Evolutionary conservation across 2,797 vertebrate genomes (phyloP).

Genomic region (Pseudomugil gertrudae): DNA sequence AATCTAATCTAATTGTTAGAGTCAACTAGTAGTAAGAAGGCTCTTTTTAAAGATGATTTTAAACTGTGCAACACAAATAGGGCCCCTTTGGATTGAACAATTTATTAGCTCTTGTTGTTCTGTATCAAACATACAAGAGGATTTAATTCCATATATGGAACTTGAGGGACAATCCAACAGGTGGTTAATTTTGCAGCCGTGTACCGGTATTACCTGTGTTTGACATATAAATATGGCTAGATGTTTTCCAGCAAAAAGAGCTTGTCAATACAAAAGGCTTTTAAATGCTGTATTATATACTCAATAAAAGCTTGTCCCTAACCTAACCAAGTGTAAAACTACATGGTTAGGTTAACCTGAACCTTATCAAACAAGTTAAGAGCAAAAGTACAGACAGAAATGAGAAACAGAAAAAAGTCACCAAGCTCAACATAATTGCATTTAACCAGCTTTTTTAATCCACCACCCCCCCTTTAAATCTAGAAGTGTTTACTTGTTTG

Average conservation of each 20-base stretch:
- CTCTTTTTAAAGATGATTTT: background rate
- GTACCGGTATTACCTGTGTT: too few species aligned
- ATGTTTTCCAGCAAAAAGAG: background rate
- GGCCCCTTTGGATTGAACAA: background rate
- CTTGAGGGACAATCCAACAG: too few species aligned
- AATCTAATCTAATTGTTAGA: background rate
- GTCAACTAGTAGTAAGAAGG: too few species aligned
- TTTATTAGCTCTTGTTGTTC: background rate
- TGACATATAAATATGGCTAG: too few species aligned
- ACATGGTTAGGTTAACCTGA: too few species aligned
- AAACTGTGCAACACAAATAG: background rate
- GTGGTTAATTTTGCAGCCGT: too few species aligned
- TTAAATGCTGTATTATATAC: background rate
- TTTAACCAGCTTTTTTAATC: background rate
- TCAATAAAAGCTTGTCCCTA: background rate
- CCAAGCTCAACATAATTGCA: too few species aligned
- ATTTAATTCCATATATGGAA: too few species aligned
- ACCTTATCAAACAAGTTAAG: background rate
- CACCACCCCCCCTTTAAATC: background rate
- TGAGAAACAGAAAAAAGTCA: background rate
- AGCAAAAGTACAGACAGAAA: background rate
- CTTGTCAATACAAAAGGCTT: background rate
- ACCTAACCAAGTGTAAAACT: too few species aligned
- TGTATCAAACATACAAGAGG: too few species aligned
- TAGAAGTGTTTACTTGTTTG: background rate